Conservation (phyloP, 2,113 vertebrate species). For the Pseudorhombus dupliciocellatus region DNA sequence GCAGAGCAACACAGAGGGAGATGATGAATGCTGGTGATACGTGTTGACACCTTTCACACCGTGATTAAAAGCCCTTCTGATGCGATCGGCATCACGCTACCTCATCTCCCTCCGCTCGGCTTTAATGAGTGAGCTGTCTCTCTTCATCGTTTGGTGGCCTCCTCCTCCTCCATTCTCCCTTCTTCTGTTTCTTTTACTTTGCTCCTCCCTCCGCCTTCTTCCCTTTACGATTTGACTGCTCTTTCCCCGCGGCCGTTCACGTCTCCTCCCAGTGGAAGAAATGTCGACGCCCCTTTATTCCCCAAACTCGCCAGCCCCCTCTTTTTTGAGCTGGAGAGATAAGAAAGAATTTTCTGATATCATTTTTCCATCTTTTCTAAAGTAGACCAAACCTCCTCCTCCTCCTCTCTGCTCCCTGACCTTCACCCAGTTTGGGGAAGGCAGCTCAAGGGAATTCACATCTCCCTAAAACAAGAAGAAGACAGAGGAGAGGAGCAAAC, state of each 20-base stretch:
- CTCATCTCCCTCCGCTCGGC: constrained; percentile 13
- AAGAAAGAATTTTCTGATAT: not conserved
- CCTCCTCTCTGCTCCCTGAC: not conserved
- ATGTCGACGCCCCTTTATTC: not conserved
- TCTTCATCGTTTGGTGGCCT: not conserved
- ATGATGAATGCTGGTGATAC: constrained; percentile 51
- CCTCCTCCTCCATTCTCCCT: not conserved
- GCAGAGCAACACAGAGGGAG: constrained; percentile 23
- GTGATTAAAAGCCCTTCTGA: constrained; percentile 47
- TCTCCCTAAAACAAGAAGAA: too few species aligned
- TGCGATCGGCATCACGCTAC: not conserved
- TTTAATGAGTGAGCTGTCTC: constrained; percentile 12
- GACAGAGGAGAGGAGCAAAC: too few species aligned
- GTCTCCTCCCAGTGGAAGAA: not conserved
- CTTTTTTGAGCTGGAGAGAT: constrained; percentile 1
- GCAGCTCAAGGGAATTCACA: too few species aligned
- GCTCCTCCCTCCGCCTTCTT: not conserved
- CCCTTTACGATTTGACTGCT: not conserved
- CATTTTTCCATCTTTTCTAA: not conserved
- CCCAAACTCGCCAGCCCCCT: not conserved
- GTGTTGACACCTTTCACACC: constrained; percentile 24
- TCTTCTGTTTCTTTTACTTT: not conserved
- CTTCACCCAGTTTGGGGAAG: not conserved
- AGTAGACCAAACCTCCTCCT: not conserved
- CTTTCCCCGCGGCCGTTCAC: not conserved